phyloP scores from a whole-genome alignment of 2,113 vertebrate species.

The Hippocampus guttulatus region DNA sequence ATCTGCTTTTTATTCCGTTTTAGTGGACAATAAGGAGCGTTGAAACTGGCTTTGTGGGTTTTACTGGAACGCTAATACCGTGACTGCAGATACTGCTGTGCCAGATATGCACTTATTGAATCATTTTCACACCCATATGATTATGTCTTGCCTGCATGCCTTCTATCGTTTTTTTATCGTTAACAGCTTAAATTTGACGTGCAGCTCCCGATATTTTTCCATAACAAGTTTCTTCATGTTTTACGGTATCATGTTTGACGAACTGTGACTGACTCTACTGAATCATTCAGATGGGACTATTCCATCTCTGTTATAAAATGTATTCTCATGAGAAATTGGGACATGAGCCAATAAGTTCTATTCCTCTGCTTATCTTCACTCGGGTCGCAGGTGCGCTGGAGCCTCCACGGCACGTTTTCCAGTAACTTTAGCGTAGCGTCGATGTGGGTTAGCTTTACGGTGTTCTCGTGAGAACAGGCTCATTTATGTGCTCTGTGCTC shows the following conservation, averaged over 20 bases:
- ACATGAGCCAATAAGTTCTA: neutral
- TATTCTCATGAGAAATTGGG: neutral
- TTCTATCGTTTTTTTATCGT: neutral
- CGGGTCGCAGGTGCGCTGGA: neutral
- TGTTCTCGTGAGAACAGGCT: no score
- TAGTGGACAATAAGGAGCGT: conserved; percentile 14
- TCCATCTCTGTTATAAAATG: neutral
- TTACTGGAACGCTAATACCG: conserved; percentile 10
- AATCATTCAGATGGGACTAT: neutral
- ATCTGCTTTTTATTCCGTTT: conserved; percentile 20
- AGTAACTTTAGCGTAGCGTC: no score
- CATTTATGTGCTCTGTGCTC: neutral
- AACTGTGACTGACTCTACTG: neutral
- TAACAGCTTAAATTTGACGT: neutral
- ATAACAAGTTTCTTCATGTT: neutral
- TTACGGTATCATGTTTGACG: neutral
- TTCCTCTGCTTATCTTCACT: neutral
- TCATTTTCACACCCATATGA: neutral
- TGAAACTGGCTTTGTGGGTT: conserved; percentile 11
- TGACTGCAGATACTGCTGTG: neutral
- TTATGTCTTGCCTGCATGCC: neutral
- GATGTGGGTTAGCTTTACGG: no score
- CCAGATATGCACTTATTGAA: neutral
- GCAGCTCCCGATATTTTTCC: neutral
- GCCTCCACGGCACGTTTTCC: neutral